phyloP scores from a whole-genome alignment of 2,888 invertebrate genomes.

The Girardia tigrina region DNA sequence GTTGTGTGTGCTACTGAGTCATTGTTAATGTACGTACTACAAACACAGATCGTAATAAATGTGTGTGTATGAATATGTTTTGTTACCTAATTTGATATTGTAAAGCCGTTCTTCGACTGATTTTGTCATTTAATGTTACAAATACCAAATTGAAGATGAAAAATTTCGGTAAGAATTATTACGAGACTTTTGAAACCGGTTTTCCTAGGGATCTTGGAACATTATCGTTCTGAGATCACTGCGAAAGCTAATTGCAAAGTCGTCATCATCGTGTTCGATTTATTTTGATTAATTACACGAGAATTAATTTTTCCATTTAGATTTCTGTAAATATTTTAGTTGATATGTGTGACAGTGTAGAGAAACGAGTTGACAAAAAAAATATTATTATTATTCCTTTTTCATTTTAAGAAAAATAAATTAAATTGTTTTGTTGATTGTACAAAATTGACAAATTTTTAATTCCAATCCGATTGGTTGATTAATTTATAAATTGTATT shows the following conservation, averaged over 20 bases:
- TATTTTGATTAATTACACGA: too few relatives aligned
- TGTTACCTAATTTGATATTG: slow-evolving; percentile 3
- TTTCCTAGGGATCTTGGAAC: neutral
- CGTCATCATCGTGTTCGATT: neutral
- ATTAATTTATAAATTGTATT: too few relatives aligned
- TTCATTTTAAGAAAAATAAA: too few relatives aligned
- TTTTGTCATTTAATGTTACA: slow-evolving; percentile 1
- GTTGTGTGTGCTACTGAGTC: slow-evolving; percentile 8
- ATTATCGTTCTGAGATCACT: neutral
- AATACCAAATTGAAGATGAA: neutral
- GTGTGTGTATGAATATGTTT: neutral
- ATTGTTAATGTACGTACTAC: too few relatives aligned
- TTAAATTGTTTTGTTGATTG: too few relatives aligned
- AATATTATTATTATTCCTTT: too few relatives aligned
- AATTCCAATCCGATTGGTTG: too few relatives aligned
- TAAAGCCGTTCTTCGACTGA: neutral
- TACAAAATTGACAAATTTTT: too few relatives aligned
- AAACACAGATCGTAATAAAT: neutral
- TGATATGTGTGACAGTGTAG: too few relatives aligned
- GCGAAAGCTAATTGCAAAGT: slow-evolving; percentile 10
- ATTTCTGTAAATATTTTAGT: too few relatives aligned
- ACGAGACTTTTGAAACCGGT: neutral
- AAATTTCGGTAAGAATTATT: neutral
- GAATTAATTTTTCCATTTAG: too few relatives aligned
- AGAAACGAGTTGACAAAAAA: too few relatives aligned